Base-by-base conservation (phyloP, 2,797 vertebrate genomes). In the Anomalospiza imberbis region DNA sequence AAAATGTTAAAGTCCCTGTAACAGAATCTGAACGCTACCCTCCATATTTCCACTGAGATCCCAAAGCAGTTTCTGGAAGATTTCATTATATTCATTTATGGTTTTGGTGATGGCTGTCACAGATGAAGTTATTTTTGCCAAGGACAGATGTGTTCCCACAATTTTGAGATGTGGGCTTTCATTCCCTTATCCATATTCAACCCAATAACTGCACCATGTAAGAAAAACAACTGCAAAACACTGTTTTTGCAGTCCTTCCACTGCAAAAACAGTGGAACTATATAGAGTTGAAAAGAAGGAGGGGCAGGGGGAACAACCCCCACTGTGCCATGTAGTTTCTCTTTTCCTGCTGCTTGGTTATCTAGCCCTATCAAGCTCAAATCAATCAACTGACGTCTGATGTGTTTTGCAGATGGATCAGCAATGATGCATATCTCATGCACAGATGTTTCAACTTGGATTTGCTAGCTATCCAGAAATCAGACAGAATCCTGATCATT, bases 391-490 rank as follows among this genome's bases (percentile, higher is more conserved):
- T 73, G 73, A 44, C 9, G 51, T 60, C 55, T 82, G 77, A 94
- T 95, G 71, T 50, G 48, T 88, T 94, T 88, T 83, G 65, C 90
- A 91, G 90, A 85, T 85, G 68, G 55, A 73, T 78, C 82, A 84
- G 68, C 87, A 90, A 32, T 0, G 4, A 90, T 90, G 74, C 51
- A 32, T 93, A 82, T 76, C 92, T 94, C 90, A 96, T 2, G 6
- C 88, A 94, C 90, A 95, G 93, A 91, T 93, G 85, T 96, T 95
- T 92, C 89, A 93, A 26, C 74, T 92, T 95, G 90, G 65, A 83
- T 93, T 96, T 95, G 58, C 85, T 85, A 75, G 65, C 85, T 90
- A 70, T 91, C 79, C 53, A 87, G 65, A 76, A 89, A 93, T 89
- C 92, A 94, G 78, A 72, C 57, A 74, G 71, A 93, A 91, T 90